These are phyloP conservation scores for Scaeva pyrastri DNA, from an alignment of 2,888 invertebrate genomes.

Conservation along the genomic window DNA sequence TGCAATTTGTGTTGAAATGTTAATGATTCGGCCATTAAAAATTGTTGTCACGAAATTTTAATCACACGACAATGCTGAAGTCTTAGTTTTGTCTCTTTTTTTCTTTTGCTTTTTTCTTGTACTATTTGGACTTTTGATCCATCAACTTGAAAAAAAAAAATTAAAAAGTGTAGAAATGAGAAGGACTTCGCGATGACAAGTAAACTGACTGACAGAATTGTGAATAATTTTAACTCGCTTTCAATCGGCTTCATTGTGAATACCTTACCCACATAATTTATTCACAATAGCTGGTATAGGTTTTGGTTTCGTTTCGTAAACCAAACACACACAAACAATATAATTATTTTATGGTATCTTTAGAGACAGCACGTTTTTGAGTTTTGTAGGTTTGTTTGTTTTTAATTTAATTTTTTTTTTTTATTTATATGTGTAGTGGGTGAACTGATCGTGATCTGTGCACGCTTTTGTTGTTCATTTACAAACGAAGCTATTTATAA, in stretches of 20 bases:
- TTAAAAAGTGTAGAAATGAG: constrained; percentile 18
- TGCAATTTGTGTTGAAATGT: constrained; percentile 59
- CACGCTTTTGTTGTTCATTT: constrained; percentile 47
- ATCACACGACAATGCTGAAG: constrained; percentile 26
- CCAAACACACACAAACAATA: background rate
- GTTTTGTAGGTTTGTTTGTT: constrained; percentile 53
- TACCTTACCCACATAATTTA: constrained; percentile 45
- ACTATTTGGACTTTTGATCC: constrained; percentile 23
- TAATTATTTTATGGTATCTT: constrained; percentile 8
- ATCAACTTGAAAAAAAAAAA: background rate
- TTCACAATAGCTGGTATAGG: constrained; percentile 22
- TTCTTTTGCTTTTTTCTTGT: background rate
- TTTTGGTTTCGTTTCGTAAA: too few relatives aligned
- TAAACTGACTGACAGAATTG: constrained; percentile 59
- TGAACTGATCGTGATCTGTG: constrained; percentile 73
- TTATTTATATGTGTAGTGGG: constrained; percentile 46
- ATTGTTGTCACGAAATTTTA: constrained; percentile 69
- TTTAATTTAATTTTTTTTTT: background rate
- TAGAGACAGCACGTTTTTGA: constrained; percentile 55
- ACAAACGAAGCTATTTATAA: constrained; percentile 15
- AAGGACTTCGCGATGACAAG: constrained; percentile 48
- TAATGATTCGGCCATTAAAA: constrained; percentile 67
- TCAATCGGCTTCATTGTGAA: constrained; percentile 6
- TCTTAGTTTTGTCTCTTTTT: constrained; percentile 3
- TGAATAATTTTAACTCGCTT: constrained; percentile 48